Evolutionary conservation across 2,888 invertebrate species (phyloP).

Genomic region (Chironomus riparius): DNA sequence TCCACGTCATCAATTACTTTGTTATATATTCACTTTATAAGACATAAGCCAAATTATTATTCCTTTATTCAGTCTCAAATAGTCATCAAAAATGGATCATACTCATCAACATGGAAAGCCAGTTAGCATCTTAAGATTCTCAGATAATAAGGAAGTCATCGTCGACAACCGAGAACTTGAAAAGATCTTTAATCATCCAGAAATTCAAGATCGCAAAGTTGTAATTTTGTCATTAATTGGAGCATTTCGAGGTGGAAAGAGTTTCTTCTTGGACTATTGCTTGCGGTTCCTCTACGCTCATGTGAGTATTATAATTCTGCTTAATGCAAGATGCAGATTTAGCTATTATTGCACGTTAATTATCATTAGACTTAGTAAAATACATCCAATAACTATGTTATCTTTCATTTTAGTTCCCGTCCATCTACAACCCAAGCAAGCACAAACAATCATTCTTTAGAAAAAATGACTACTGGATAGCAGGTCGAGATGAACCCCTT

Average conservation of each 20-base stretch:
- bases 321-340: too few relatives aligned
- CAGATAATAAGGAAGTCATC: not conserved
- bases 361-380: too few relatives aligned
- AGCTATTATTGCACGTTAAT: too few relatives aligned
- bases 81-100: too few relatives aligned
- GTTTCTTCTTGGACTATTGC: conserved; percentile 16
- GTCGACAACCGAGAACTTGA: not conserved
- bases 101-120: not conserved
- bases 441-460: too few relatives aligned
- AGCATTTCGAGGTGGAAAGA: conserved; percentile 15
- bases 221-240: conserved; percentile 8
- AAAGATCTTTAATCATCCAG: not conserved
- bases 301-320: not conserved
- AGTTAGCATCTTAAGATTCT: not conserved
- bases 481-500: not conserved
- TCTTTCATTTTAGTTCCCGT: not conserved
- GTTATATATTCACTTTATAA: too few relatives aligned
- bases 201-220: not conserved
- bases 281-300: not conserved
- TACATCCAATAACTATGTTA: not conserved
- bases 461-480: not conserved
- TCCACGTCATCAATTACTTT: too few relatives aligned
- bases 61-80: too few relatives aligned
- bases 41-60: too few relatives aligned
- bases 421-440: not conserved